Evolutionary conservation across 2,888 invertebrate genomes (phyloP), one percentile per base, ranked within the genome.

Genomic region (Limnephilus marmoratus): DNA sequence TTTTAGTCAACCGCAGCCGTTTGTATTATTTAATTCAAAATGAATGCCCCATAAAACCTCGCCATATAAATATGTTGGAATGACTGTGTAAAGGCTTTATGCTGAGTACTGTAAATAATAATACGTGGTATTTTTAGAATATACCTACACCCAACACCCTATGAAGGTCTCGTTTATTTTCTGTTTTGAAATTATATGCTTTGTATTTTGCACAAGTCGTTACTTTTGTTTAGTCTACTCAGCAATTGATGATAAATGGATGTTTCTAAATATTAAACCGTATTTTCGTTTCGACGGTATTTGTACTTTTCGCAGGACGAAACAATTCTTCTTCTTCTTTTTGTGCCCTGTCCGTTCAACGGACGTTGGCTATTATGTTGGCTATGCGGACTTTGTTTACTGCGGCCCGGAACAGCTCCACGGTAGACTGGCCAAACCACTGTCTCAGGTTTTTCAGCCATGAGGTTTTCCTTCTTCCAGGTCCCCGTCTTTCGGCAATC

Each of bases 1-100:
- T 86, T 86, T 29, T 49, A 29, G 34, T 85, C 37, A 68, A 68
- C 68, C 49, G 37, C 68, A 85, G 91, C 49, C 45, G 83, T 86
- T 86, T 83, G 91, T 37, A 86, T 86, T 91, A 86, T 80, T 91
- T 86, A 68, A 85, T 86, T 91, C 80, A 83, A 83, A 86, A 87
- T 87, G 88, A 87, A 91, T 91, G 90, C 68, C 80, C 80, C 85
- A 85, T 91, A 91, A 91, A 91, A 91, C 41, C 85, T 53, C 90
- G 83, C n/a, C 90, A 80, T 34, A 90, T 53, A 85, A 85, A 85
- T 91, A 91, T 91, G 34, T 85, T 34, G 85, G 90, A 91, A 90
- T 91, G 85, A 37, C 86, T 91, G 85, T 85, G 80, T 86, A 91
- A 86, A 90, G 49, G 83, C 90, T 90, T 90, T 85, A 68, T 90